Evolutionary conservation across 2,113 vertebrate species (phyloP), one percentile per base, ranked within the genome.

Genomic region (Vireo altiloquus): DNA sequence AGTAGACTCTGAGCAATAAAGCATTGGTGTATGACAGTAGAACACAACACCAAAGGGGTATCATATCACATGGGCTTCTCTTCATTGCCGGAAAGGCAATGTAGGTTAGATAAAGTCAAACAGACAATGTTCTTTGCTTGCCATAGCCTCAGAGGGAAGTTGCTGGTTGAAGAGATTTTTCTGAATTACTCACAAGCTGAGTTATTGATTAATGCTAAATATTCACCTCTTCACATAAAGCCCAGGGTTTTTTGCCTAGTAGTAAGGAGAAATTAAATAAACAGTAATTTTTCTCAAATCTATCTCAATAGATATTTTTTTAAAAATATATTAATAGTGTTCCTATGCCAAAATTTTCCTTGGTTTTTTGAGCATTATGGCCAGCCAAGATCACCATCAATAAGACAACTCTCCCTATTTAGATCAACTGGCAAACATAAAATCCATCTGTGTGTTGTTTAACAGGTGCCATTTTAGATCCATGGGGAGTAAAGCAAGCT

Each of bases 391-490:
- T 95, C 87, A 61, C 92, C 59, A 77, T 88, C 94, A 91, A 70
- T 83, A 96, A 88, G 89, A 92, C 5, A 0, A 94, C 93, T 89
- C 57, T 86, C 84, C 91, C 46, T 95, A 64, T 95, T 96, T 94
- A 92, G 95, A 95, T 95, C 81, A 90, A 97, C 91, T 96, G 94
- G 94, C 96, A 97, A 95, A 95, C 66, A 94, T 85, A 82, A 96
- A 92, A 85, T 91, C 95, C 96, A 96, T 96, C 96, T 96, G 93
- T 95, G 94, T 95, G 87, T 95, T 95, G 84, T 87, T 95, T 97
- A 96, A 97, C 95, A 97, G 95, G 95, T 96, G 95, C 94, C 95
- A 95, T 95, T 95, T 96, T 96, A 94, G 91, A 96, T 95, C 96
- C 94, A 60, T 94, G 57, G 93, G 94, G 94, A 96, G 93, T 71